Evolutionary conservation across 2,797 vertebrate species (phyloP), one percentile per base, ranked within the genome.

Genomic region (Enteromius unitaeniatus): DNA sequence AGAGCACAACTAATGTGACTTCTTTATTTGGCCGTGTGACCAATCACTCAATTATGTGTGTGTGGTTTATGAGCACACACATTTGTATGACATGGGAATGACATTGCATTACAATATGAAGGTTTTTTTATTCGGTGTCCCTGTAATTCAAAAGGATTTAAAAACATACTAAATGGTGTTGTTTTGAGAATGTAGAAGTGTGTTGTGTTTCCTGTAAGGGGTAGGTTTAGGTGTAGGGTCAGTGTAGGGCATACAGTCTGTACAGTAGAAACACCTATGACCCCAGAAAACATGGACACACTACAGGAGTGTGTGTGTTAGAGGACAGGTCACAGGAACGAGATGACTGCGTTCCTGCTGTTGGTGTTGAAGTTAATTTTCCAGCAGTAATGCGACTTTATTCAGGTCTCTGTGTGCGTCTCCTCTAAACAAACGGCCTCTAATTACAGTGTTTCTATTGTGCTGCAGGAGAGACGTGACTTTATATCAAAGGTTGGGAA

Each of bases 251-350:
- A 34, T 34, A 34, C 31, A 34, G 31, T 34, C 31, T 34, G 31
- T 34, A 34, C 31, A 34, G 31, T 34, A 34, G 2, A 34, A 34
- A 28, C 28, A 28, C 28, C 28, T n/a, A n/a, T n/a, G n/a, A 28
- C 28, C 28, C 28, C 28, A 28, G 28, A 28, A 28, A 28, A 28
- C 28, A 28, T 28, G 28, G 28, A 28, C 28, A 28, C 28, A 28
- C 28, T 28, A 2, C 28, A 28, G 1, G 28, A 28, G 28, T 28
- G 55, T 23, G 53, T 58, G 47, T 6, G 70, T n/a, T 23, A 40
- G 67, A 72, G 67, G 62, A 79, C 62, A 53, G 42, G 49, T 80
- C 49, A 58, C 28, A 79, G 5, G 60, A 78, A 78, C 9, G 17
- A 80, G 78, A 37, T 34, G 47, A 70, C 64, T 69, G 13, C 31